Evolutionary conservation across 2,888 invertebrate species (phyloP).

Genomic region (Pyrrhia umbra): DNA sequence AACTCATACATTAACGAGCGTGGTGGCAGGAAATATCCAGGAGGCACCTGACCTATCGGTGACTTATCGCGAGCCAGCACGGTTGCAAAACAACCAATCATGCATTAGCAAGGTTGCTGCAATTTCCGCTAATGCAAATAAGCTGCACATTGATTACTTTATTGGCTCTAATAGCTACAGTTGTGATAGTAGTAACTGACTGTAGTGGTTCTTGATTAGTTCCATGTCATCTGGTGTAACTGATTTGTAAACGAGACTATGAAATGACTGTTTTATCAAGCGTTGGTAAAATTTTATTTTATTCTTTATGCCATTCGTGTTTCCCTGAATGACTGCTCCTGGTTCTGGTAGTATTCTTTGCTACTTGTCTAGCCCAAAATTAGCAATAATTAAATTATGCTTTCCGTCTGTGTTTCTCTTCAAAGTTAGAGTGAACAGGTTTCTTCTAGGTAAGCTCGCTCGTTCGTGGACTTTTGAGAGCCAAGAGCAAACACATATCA

Average conservation of each 20-base stretch:
- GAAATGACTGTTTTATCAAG: too few species aligned
- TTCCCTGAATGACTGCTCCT: too few species aligned
- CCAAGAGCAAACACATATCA: too few species aligned
- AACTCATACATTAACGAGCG: constrained; percentile 31
- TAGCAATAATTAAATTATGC: too few species aligned
- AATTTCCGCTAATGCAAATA: constrained; percentile 66
- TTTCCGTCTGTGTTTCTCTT: too few species aligned
- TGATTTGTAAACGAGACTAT: constrained; percentile 4
- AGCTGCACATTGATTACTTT: constrained; percentile 58
- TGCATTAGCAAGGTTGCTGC: constrained; percentile 62
- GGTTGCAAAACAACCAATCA: constrained; percentile 57
- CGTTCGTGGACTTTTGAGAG: too few species aligned
- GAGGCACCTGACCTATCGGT: constrained; percentile 55
- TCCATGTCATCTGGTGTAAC: neutral
- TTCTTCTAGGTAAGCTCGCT: too few species aligned
- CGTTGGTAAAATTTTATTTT: neutral
- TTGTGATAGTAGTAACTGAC: constrained; percentile 17
- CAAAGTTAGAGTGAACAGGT: too few species aligned
- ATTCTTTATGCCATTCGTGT: neutral
- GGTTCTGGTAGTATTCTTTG: too few species aligned
- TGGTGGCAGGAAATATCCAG: constrained; percentile 48
- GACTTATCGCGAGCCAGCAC: constrained; percentile 48
- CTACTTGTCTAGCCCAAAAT: too few species aligned
- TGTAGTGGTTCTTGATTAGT: constrained; percentile 15
- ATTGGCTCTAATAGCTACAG: constrained; percentile 37